Base-by-base conservation (phyloP, 2,113 vertebrate species). In the Neomonachus schauinslandi region DNA sequence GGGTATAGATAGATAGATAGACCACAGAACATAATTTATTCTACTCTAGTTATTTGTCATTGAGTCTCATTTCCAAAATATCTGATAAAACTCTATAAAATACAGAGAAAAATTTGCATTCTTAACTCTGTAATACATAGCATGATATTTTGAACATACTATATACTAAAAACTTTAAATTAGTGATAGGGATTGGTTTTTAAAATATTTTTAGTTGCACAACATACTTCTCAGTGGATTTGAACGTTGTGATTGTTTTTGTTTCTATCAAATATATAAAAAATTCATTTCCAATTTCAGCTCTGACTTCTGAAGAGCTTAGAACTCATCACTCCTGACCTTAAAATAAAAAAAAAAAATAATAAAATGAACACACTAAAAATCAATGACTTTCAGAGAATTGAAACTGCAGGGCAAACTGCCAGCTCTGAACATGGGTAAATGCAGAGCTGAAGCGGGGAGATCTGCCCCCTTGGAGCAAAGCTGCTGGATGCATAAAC, bases 341-440 rank as follows among this genome's bases (percentile, higher is more conserved):
- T 81, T 69, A 49, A 83, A 49, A 10, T 26, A 74, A 46, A 46
- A 77, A 24, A 71, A n/a, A n/a, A 1, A 36, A 39, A 88, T 5
- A 72, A 42, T 36, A 36, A 69, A 8, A 5, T 51, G 33, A 81
- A 79, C 31, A 57, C 7, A 39, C 15, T 61, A 53, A 89, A 91
- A 59, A 49, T 80, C 13, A 65, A 22, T 88, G 24, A 51, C 10
- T 96, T 88, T 82, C 71, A 42, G n/a, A 91, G 39, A 89, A 94
- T 21, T 76, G 31, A 5, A 15, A 24, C n/a, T 63, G 10, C 4
- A 65, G 13, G 3, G 6, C 5, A 63, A 95, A n/a, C 9, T 33
- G 5, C 16, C 7, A 24, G 1, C 4, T 4, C 8, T 63, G 31
- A 74, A 53, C 36, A 57, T 2, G 22, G 4, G 10, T 36, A 59